Percentiles rank a stretch among this genome's conserved stretches.
Conservation (phyloP, 2,113 vertebrate genomes). For the Hepsetus odoe region DNA sequence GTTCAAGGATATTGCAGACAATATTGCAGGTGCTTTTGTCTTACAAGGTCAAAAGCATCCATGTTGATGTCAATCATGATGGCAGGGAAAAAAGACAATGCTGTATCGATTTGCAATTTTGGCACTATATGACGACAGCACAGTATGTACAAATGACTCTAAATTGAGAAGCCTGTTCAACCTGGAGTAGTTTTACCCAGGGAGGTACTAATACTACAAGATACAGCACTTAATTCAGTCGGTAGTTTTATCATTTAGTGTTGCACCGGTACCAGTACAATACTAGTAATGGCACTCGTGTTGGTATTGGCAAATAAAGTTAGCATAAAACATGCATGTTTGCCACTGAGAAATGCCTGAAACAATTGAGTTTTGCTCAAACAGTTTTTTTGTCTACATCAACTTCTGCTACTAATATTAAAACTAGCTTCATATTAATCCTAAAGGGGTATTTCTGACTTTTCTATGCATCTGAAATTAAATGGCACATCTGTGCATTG, state of each 20-base stretch:
- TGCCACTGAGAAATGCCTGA: no score
- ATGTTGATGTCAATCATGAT: constrained; percentile 1
- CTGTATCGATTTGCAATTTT: background rate
- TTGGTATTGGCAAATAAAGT: no score
- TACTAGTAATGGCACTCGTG: no score
- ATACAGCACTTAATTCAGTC: background rate
- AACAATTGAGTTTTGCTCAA: background rate
- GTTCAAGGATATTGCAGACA: background rate
- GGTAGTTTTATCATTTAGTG: background rate
- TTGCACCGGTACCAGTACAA: no score
- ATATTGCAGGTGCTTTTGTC: background rate
- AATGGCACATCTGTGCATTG: no score
- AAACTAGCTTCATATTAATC: no score
- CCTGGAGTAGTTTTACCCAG: background rate
- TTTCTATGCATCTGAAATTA: no score
- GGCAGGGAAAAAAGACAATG: background rate
- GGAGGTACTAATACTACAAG: background rate
- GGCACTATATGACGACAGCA: background rate
- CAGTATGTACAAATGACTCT: background rate
- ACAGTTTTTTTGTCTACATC: no score
- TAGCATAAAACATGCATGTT: no score
- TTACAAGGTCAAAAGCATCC: background rate
- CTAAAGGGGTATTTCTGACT: no score
- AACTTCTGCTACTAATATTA: no score
- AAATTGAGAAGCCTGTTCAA: background rate